These are phyloP conservation scores for Strix uralensis DNA, from an alignment of 2,113 vertebrate species.

Conservation along the genomic window DNA sequence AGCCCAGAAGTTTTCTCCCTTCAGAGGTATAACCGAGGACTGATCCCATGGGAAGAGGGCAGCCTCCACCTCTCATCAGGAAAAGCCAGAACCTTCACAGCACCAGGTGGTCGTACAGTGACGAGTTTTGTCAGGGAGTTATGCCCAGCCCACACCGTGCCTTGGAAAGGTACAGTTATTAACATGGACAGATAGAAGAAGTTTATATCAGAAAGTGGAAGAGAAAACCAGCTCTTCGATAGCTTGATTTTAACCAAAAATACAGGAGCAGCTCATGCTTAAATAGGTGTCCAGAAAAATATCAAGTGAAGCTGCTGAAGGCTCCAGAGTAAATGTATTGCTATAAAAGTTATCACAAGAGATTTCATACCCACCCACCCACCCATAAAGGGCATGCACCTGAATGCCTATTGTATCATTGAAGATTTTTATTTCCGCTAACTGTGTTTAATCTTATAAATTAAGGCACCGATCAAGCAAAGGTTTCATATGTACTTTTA, in stretches of 20 bases:
- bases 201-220: not conserved
- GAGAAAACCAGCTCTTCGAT: not conserved
- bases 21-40: not conserved
- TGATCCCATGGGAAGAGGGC: not conserved
- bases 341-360: not conserved
- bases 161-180: not conserved
- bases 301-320: not conserved
- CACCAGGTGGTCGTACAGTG: not conserved
- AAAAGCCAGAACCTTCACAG: not conserved
- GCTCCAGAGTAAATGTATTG: not conserved
- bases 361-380: not conserved
- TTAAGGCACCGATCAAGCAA: not conserved
- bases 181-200: not conserved
- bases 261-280: not conserved
- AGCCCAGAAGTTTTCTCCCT: not conserved
- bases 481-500: not conserved
- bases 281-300: not conserved
- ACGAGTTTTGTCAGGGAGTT: not conserved
- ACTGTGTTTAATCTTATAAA: not conserved
- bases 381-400: not conserved
- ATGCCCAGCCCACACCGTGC: fast-evolving
- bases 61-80: not conserved
- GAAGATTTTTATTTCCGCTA: not conserved
- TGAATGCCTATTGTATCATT: not conserved
- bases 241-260: not conserved